phyloP scores from a whole-genome alignment of 92 coral and sea anemone species.

The Metridium senile region DNA sequence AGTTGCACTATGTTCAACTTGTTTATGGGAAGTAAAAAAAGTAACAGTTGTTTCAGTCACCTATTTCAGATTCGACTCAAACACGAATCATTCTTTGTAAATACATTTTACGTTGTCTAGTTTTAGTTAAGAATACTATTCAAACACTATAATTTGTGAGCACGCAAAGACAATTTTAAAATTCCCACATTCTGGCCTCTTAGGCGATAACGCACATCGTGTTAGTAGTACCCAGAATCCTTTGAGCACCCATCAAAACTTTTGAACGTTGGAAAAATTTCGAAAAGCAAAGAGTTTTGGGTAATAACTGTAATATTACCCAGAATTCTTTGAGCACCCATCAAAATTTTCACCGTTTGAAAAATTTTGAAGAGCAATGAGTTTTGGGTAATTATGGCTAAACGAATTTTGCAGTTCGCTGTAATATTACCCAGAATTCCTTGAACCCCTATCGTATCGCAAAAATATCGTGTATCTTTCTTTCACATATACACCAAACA shows the following conservation, averaged over 20 bases:
- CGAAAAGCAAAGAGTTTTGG: slow-evolving; percentile 6
- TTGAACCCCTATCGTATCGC: background rate
- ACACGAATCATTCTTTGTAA: slow-evolving; percentile 4
- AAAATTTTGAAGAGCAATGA: background rate
- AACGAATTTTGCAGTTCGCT: too few relatives aligned
- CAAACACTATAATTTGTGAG: background rate
- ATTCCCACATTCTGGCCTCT: background rate
- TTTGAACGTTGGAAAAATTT: too few relatives aligned
- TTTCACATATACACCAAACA: too few relatives aligned
- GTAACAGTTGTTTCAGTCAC: background rate
- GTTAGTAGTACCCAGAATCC: background rate
- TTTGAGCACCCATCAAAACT: background rate
- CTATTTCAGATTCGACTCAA: background rate
- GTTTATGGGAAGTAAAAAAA: background rate
- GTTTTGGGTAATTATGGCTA: background rate
- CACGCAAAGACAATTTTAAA: background rate
- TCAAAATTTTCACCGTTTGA: background rate
- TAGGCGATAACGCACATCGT: background rate
- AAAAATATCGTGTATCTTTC: too few relatives aligned
- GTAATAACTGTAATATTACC: background rate
- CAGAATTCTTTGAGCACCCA: background rate
- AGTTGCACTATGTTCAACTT: slow-evolving; percentile 15
- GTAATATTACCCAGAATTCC: background rate
- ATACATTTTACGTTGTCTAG: slow-evolving; percentile 13
- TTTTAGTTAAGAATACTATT: background rate